A percentile compares a stretch with the other conserved stretches of the same genome.
phyloP scores from a whole-genome alignment of 2,113 vertebrate species.

The Alethe diademata region DNA sequence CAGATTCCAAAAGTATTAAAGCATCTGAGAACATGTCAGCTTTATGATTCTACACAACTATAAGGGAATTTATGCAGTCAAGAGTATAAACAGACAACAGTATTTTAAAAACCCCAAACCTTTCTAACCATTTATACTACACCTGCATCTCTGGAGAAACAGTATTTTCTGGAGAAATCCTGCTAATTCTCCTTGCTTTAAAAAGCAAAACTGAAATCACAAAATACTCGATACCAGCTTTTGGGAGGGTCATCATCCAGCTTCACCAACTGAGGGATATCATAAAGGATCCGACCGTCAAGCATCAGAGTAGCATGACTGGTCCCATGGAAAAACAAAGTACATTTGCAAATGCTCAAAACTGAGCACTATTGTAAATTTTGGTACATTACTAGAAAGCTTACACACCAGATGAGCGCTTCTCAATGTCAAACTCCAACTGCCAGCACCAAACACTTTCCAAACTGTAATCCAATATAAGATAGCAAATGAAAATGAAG shows the following conservation, averaged over 20 bases:
- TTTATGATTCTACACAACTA: not conserved
- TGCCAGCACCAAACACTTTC: not conserved
- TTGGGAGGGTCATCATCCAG: not conserved
- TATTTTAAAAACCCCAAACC: not conserved
- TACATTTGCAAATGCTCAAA: not conserved
- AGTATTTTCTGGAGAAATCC: not conserved
- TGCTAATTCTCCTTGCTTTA: not conserved
- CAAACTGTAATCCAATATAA: not conserved
- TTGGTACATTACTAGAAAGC: not conserved
- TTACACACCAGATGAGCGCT: not conserved
- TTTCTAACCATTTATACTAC: not conserved
- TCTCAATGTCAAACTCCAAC: not conserved
- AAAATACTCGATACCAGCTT: not conserved
- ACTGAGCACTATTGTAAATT: not conserved
- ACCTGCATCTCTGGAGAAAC: not conserved
- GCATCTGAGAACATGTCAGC: not conserved
- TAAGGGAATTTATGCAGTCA: not conserved
- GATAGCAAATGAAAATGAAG: not conserved
- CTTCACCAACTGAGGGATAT: not conserved
- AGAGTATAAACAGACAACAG: not conserved
- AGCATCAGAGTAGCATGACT: not conserved
- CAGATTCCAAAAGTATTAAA: not conserved
- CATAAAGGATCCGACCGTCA: not conserved
- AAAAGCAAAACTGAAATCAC: not conserved
- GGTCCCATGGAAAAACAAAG: not conserved